A percentile compares a stretch with the other conserved stretches of the same genome.
phyloP scores from a whole-genome alignment of 2,888 invertebrate genomes.

The Formica aserva region DNA sequence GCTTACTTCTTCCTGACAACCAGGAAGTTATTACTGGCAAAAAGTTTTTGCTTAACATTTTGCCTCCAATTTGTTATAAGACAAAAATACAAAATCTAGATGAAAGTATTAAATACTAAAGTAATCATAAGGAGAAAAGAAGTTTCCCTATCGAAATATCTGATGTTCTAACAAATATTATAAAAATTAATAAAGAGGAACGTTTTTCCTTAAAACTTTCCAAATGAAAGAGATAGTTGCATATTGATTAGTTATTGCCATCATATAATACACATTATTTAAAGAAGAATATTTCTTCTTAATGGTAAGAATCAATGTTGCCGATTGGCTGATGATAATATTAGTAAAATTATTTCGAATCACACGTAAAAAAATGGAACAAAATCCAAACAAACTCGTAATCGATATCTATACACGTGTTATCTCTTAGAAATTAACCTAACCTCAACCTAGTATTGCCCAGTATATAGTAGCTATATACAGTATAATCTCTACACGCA shows the following conservation, averaged over 20 bases:
- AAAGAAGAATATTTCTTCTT: not conserved
- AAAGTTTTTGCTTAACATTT: slow-evolving; percentile 25
- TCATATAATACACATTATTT: not conserved
- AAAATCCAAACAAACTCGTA: not conserved
- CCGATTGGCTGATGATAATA: not conserved
- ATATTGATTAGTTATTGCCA: not conserved
- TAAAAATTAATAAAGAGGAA: not conserved
- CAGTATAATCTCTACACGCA: not conserved
- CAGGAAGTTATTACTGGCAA: not conserved
- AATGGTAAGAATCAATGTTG: not conserved
- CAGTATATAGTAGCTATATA: not conserved
- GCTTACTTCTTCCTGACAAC: not conserved
- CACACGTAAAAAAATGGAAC: not conserved
- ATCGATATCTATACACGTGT: not conserved
- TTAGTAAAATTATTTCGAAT: not conserved
- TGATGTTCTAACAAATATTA: not conserved
- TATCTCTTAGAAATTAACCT: not conserved
- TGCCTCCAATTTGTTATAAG: not conserved
- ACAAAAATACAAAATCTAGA: not conserved
- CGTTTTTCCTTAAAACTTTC: not conserved
- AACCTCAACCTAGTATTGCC: not conserved
- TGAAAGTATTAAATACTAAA: not conserved
- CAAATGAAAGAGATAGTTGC: not conserved
- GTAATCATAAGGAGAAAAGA: not conserved
- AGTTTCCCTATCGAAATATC: not conserved